phyloP scores from a whole-genome alignment of 2,888 invertebrate species.

The Muscina levida region DNA sequence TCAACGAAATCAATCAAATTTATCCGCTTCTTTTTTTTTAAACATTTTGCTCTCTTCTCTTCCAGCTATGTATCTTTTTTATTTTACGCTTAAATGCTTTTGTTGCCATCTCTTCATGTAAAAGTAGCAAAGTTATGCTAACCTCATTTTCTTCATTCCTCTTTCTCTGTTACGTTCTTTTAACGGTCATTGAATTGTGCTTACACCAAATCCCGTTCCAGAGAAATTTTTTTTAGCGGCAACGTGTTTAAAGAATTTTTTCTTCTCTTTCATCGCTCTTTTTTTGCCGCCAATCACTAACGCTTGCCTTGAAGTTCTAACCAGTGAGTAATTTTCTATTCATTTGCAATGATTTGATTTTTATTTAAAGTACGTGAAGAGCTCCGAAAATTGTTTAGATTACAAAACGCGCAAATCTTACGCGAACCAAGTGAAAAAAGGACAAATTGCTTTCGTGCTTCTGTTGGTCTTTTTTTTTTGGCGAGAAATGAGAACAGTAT shows the following conservation, averaged over 20 bases:
- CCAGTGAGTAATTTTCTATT: constrained; percentile 25
- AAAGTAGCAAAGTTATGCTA: no score
- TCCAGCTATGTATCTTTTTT: constrained; percentile 7
- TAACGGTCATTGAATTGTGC: constrained; percentile 34
- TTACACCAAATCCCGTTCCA: not conserved
- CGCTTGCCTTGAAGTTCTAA: no score
- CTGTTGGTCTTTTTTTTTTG: no score
- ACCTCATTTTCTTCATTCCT: constrained; percentile 40
- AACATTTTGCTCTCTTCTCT: constrained; percentile 19
- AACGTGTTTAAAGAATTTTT: constrained; percentile 23
- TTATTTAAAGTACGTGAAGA: constrained; percentile 55
- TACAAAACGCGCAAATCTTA: no score
- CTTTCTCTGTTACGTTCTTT: not conserved
- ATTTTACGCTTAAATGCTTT: constrained; percentile 58
- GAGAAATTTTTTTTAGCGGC: not conserved
- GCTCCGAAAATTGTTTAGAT: not conserved
- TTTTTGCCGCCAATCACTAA: not conserved
- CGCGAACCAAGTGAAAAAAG: no score
- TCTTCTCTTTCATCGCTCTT: constrained; percentile 21
- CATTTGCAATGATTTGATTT: constrained; percentile 55
- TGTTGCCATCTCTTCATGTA: constrained; percentile 55
- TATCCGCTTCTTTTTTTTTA: no score
- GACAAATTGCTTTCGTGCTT: no score
- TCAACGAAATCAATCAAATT: no score
- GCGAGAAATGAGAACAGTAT: no score